phyloP scores from a whole-genome alignment of 1,140 invertebrate genomes.

The Nylanderia fulva region DNA sequence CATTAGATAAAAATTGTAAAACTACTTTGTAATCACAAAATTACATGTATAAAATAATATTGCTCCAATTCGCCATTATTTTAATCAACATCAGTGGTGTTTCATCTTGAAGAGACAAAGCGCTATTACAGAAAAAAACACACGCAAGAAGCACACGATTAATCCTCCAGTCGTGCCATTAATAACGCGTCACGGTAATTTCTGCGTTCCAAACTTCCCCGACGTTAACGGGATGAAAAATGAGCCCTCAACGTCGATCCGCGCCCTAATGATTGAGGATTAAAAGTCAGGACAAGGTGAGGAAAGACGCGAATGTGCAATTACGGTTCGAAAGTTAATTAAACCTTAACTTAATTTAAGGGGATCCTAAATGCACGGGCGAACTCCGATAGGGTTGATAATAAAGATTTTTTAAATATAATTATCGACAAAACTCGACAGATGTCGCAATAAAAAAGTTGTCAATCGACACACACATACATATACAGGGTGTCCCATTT shows the following conservation, averaged over 20 bases:
- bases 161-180: conserved; percentile 9
- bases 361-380: too few relatives aligned
- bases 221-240: conserved; percentile 17
- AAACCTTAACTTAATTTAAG: conserved; percentile 33
- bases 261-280: background rate
- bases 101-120: background rate
- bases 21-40: background rate
- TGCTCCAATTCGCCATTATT: too few relatives aligned
- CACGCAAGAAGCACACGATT: background rate
- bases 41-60: background rate
- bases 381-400: too few relatives aligned
- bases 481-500: too few relatives aligned
- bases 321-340: conserved; percentile 19
- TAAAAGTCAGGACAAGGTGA: conserved; percentile 10
- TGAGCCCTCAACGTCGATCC: conserved; percentile 2
- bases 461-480: too few relatives aligned
- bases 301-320: background rate
- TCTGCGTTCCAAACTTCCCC: background rate
- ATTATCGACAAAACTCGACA: too few relatives aligned
- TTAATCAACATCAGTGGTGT: conserved; percentile 4
- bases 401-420: too few relatives aligned
- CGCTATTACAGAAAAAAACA: background rate
- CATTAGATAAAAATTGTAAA: too few relatives aligned
- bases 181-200: conserved; percentile 34
- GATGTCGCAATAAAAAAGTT: too few relatives aligned